These are phyloP conservation scores for Parnassius glacialis DNA, from an alignment of 2,888 invertebrate genomes.

Conservation along the genomic window DNA sequence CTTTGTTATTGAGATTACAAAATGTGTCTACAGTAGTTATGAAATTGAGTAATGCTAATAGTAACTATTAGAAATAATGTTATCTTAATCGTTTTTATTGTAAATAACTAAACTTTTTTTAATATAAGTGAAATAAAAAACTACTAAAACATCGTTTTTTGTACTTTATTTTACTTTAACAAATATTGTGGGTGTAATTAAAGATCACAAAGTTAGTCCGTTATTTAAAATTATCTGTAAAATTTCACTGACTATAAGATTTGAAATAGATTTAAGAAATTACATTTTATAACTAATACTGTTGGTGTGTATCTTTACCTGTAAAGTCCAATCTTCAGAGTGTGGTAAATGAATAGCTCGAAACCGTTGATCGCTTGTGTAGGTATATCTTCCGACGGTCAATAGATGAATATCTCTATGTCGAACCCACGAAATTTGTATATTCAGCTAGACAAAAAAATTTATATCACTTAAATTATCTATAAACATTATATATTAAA, in stretches of 20 bases:
- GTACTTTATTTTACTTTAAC: no score
- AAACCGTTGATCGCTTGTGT: conserved; percentile 95
- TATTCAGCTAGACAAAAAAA: conserved; percentile 54
- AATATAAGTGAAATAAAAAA: no score
- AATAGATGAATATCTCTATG: conserved; percentile 94
- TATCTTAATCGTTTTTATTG: no score
- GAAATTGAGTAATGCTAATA: neutral
- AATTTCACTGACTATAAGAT: no score
- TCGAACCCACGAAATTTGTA: conserved; percentile 95
- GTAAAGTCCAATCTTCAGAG: conserved; percentile 95
- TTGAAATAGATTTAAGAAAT: no score
- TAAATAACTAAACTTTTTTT: no score
- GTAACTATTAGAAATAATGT: no score
- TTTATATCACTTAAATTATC: neutral
- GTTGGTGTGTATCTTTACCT: conserved; percentile 55
- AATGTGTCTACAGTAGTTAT: conserved; percentile 1
- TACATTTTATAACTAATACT: no score
- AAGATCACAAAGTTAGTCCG: no score
- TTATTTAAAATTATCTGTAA: no score
- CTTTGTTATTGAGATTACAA: conserved; percentile 14
- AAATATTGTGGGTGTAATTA: no score
- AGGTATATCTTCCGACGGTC: conserved; percentile 94
- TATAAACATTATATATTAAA: neutral
- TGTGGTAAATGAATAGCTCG: conserved; percentile 91
- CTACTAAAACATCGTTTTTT: no score